Evolutionary conservation across 2,888 invertebrate species (phyloP), one percentile per base, ranked within the genome.

Genomic region (Tenthredo amoena): DNA sequence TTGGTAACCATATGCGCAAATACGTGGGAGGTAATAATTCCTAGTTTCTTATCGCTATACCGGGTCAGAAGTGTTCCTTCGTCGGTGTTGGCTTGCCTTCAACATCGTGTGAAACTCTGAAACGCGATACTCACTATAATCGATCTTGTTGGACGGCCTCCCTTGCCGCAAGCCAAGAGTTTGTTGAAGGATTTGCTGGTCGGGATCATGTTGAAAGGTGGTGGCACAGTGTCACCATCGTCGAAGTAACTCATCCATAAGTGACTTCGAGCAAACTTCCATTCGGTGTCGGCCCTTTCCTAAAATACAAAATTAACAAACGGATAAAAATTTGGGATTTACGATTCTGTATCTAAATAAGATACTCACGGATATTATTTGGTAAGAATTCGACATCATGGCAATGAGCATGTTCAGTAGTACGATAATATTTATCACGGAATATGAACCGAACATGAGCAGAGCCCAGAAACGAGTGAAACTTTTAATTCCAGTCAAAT

Each of bases 311-410:
- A 65, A 81, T 85, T 65, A 84, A 71, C 26, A 83, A 72, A n/a
- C 21, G n/a, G 15, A 71, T 18, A 34, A 71, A 50, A 84, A 34
- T 58, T 79, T 21, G 37, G n/a, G 37, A 21, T 58, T 18, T 15
- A 43, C 9, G 12, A 76, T 81, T 37, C 47, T 26, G 0, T 6
- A 10, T 50, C 4, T 6, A 31, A 55, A 31, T 31, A 18, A 12
- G 2, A 26, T 26, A 40, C 96, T 96, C 94, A 98, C 98, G 90
- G 98, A 99, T 91, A 99, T 99, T 87, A 98, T 98, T 94, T 99
- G 99, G 94, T 99, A 99, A 0, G 99, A 99, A 94, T 98, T 99
- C 86, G 98, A 99, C 99, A 99, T 99, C 99, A 99, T 99, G 91
- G 99, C 99, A 92, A 99, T 99, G 65, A 99, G 96, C 97, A 99